These are phyloP conservation scores for Trachelus stipa DNA, from an alignment of 2,888 invertebrate genomes.

Conservation along the genomic window DNA sequence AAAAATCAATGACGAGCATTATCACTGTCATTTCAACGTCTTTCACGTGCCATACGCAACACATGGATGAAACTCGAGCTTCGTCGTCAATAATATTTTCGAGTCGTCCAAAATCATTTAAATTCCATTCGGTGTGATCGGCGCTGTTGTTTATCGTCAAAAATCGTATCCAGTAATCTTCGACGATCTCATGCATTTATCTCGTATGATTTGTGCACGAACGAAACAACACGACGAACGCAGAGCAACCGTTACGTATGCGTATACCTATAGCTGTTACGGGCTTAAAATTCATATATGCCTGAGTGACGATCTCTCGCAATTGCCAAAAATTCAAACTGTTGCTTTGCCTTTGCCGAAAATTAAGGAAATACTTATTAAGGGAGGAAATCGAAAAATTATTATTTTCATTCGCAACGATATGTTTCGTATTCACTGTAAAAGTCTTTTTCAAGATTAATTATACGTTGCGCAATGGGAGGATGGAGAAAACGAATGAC, in stretches of 20 bases:
- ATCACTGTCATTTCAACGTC: conserved; percentile 5
- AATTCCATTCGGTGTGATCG: background rate
- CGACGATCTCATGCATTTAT: background rate
- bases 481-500: background rate
- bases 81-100: background rate
- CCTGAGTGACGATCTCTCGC: background rate
- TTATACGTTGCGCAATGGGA: background rate
- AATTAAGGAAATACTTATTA: background rate
- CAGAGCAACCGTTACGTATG: conserved; percentile 2
- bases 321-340: background rate
- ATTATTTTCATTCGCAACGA: background rate
- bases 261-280: background rate
- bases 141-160: conserved; percentile 10
- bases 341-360: background rate
- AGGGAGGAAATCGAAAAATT: background rate
- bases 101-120: background rate
- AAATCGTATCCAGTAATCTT: background rate
- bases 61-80: background rate
- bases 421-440: background rate
- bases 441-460: background rate
- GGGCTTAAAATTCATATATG: background rate
- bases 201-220: conserved; percentile 5
- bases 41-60: background rate
- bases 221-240: conserved; percentile 11
- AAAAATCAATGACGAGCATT: conserved; percentile 9